Evolutionary conservation across 1,140 invertebrate species (phyloP).

Genomic region (Drosophila mauritiana): DNA sequence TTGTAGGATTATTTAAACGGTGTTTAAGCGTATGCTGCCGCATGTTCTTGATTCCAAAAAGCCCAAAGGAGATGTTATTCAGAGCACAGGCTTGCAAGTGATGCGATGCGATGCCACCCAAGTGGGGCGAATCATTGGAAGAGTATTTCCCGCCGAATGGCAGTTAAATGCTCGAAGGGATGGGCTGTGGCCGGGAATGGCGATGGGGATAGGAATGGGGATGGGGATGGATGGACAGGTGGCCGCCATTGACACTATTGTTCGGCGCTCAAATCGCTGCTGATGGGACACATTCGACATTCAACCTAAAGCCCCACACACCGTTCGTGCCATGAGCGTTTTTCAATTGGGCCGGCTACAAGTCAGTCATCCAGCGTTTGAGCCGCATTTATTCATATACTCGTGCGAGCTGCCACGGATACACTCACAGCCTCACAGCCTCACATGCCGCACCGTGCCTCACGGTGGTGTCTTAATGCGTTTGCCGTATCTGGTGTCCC

Average conservation of each 20-base stretch:
- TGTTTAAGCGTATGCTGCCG: too few relatives aligned
- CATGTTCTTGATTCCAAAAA: too few relatives aligned
- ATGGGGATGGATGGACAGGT: constrained; percentile 1
- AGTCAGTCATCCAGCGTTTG: constrained; percentile 66
- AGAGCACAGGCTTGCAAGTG: background rate
- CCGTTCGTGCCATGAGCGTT: constrained; percentile 5
- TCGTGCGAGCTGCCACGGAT: background rate
- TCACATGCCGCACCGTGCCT: too few relatives aligned
- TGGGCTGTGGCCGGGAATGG: too few relatives aligned
- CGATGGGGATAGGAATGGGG: background rate
- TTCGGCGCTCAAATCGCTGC: constrained; percentile 65
- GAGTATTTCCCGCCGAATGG: background rate
- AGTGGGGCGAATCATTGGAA: background rate
- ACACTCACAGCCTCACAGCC: too few relatives aligned
- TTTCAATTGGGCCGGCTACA: constrained; percentile 56
- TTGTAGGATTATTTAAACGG: too few relatives aligned
- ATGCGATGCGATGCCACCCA: background rate
- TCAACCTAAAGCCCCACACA: constrained; percentile 30
- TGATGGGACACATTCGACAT: constrained; percentile 55
- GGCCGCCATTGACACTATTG: constrained; percentile 49
- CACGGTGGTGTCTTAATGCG: background rate
- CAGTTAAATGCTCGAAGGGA: background rate
- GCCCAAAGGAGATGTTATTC: too few relatives aligned
- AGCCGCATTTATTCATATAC: constrained; percentile 55
- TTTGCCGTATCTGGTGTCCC: background rate